These are phyloP conservation scores for Cantharis rufa DNA, from an alignment of 2,888 invertebrate genomes.

Conservation along the genomic window DNA sequence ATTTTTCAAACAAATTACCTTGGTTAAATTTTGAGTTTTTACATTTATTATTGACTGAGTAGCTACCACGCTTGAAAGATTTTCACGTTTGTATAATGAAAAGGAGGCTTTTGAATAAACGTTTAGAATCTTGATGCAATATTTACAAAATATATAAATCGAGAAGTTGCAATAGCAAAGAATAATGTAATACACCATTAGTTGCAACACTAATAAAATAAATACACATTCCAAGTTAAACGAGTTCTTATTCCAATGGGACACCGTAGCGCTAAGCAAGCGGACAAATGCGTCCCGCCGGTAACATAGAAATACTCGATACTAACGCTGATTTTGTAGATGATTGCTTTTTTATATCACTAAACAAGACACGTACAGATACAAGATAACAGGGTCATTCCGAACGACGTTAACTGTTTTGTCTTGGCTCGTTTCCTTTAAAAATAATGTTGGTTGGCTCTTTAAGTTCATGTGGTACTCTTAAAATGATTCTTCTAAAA, in stretches of 20 bases:
- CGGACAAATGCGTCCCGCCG: slow-evolving; percentile 57
- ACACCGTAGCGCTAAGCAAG: slow-evolving; percentile 49
- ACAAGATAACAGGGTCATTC: slow-evolving; percentile 56
- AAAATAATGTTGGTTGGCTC: slow-evolving; percentile 50
- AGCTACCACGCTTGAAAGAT: background rate
- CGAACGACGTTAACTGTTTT: slow-evolving; percentile 53
- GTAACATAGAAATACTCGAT: slow-evolving; percentile 58
- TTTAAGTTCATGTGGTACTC: slow-evolving; percentile 3
- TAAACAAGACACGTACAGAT: slow-evolving; percentile 56
- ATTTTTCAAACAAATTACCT: background rate
- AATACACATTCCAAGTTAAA: slow-evolving; percentile 59
- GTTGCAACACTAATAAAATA: slow-evolving; percentile 56
- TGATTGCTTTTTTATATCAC: slow-evolving; percentile 59
- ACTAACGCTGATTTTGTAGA: slow-evolving; percentile 57
- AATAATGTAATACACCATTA: slow-evolving; percentile 53
- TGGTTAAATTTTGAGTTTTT: background rate
- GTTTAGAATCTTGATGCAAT: background rate
- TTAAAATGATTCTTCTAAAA: background rate
- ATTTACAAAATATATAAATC: slow-evolving; percentile 22
- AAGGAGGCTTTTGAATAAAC: background rate
- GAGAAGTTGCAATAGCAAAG: slow-evolving; percentile 23
- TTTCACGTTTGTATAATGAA: background rate
- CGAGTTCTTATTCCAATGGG: slow-evolving; percentile 56
- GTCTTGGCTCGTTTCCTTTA: slow-evolving; percentile 53
- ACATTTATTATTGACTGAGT: background rate